phyloP scores from a whole-genome alignment of 2,888 invertebrate species.

The Cryptocheilus praepositus region DNA sequence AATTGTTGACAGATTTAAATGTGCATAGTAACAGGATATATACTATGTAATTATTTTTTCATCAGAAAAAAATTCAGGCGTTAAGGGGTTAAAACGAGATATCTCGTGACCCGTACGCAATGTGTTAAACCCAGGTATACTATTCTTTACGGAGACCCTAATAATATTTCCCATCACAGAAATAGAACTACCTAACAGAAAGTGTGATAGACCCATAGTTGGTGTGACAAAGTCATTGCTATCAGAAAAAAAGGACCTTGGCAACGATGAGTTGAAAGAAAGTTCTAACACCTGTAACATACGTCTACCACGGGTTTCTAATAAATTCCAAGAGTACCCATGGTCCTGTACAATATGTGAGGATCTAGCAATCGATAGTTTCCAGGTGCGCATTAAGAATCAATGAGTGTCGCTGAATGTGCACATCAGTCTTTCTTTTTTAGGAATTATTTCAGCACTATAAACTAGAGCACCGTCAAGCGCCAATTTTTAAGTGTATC shows the following conservation, averaged over 20 bases:
- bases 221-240: slow-evolving; percentile 14
- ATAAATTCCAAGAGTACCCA: slow-evolving; percentile 49
- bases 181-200: slow-evolving; percentile 20
- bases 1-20: too few species aligned
- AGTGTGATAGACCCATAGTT: slow-evolving; percentile 13
- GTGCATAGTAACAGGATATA: too few species aligned
- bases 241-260: slow-evolving; percentile 15
- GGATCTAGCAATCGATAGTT: slow-evolving; percentile 25
- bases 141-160: too few species aligned
- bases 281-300: slow-evolving; percentile 7
- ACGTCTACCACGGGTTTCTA: slow-evolving; percentile 7
- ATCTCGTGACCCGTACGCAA: too few species aligned
- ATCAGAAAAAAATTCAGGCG: too few species aligned
- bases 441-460: slow-evolving; percentile 53
- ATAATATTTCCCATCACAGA: slow-evolving; percentile 1
- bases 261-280: slow-evolving; percentile 1
- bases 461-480: slow-evolving; percentile 50
- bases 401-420: neutral
- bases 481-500: slow-evolving; percentile 58
- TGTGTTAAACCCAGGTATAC: too few species aligned
- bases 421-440: neutral
- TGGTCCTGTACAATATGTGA: slow-evolving; percentile 56
- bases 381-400: slow-evolving; percentile 12
- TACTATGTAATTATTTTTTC: too few species aligned
- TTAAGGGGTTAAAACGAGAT: too few species aligned